A percentile compares a stretch with the other conserved stretches of the same genome.
Conservation (phyloP, 2,797 vertebrate species). For the Xerus rutilus region DNA sequence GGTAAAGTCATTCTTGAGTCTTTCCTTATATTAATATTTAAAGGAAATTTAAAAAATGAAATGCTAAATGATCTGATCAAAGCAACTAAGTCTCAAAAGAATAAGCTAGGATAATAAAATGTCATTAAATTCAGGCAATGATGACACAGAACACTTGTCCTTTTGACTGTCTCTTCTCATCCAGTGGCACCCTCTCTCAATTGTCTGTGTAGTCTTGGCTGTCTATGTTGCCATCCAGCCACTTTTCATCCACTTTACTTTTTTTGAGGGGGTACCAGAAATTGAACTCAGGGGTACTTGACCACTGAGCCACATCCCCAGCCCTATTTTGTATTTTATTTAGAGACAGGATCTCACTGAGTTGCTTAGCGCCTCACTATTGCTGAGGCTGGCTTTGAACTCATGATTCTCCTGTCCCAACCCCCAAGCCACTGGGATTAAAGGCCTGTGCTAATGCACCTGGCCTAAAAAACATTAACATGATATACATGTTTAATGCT, state of each 20-base stretch:
- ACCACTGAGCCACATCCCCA: no score
- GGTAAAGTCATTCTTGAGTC: constrained; percentile 31
- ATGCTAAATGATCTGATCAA: neutral
- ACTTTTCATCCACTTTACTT: neutral
- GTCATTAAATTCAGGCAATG: neutral
- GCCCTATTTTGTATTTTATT: no score
- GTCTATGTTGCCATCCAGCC: neutral
- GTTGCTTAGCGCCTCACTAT: no score
- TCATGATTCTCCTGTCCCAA: no score
- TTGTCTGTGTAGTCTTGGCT: neutral
- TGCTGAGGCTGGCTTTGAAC: no score
- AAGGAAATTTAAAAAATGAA: constrained; percentile 61
- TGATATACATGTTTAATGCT: neutral
- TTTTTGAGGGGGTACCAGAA: no score
- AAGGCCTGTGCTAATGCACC: no score
- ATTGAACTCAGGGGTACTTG: no score
- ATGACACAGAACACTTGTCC: neutral
- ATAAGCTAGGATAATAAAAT: constrained; percentile 12
- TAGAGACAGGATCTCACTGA: no score
- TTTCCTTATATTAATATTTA: constrained; percentile 14
- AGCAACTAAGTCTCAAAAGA: neutral
- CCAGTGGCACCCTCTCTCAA: no score
- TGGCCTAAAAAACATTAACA: neutral
- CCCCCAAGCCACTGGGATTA: no score
- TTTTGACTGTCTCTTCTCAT: neutral